Evolutionary conservation across 2,888 invertebrate genomes (phyloP).

Genomic region (Zootermopsis nevadensis): DNA sequence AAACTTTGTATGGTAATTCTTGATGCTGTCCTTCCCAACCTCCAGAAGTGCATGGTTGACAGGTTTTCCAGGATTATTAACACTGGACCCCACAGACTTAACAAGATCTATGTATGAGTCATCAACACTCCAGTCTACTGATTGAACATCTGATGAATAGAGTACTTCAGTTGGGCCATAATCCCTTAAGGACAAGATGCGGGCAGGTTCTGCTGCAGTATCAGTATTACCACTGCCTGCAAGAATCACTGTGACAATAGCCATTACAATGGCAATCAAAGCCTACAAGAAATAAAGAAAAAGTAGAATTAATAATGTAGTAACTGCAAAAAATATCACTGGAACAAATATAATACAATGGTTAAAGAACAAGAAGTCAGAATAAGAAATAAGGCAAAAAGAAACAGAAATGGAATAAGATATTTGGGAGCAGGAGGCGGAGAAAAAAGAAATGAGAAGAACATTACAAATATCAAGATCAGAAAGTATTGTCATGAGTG

Average conservation of each 20-base stretch:
- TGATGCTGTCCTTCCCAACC: constrained; percentile 59
- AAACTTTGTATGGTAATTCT: constrained; percentile 65
- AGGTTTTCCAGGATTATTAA: background rate
- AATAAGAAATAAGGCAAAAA: no score
- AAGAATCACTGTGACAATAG: constrained; percentile 5
- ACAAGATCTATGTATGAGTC: background rate
- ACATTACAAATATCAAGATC: no score
- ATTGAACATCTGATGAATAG: background rate
- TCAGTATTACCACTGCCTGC: background rate
- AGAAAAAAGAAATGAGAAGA: no score
- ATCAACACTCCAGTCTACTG: background rate
- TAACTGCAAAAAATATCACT: no score
- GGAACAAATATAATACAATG: no score
- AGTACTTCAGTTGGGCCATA: background rate
- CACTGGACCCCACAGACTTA: background rate
- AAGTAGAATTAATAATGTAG: background rate
- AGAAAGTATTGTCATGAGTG: no score
- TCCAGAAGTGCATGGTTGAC: constrained; percentile 63
- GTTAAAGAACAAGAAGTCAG: no score
- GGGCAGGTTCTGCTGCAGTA: background rate
- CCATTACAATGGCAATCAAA: background rate
- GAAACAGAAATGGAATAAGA: no score
- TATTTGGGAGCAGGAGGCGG: no score
- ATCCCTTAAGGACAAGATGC: background rate
- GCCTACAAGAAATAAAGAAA: background rate